Percentiles rank a stretch among this genome's conserved stretches.
phyloP scores from a whole-genome alignment of 2,888 invertebrate genomes.

The Colletes collaris region DNA sequence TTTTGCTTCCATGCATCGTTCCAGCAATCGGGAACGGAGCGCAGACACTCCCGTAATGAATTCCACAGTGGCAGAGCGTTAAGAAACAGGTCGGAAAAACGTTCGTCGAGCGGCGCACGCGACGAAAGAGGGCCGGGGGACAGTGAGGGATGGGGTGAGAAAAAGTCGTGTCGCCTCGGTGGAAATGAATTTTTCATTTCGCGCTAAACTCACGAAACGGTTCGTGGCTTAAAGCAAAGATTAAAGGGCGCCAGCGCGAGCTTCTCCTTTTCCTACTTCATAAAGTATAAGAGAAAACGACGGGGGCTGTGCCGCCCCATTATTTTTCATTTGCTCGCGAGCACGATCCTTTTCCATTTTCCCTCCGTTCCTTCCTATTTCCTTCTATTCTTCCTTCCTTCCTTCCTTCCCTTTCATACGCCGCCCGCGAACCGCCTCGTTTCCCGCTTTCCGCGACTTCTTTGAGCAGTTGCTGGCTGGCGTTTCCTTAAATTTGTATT shows the following conservation, averaged over 20 bases:
- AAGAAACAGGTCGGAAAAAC: constrained; percentile 66
- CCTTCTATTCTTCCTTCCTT: constrained; percentile 41
- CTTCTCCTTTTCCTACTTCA: constrained; percentile 67
- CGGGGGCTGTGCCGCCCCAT: constrained; percentile 71
- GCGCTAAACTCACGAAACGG: constrained; percentile 77
- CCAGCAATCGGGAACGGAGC: constrained; percentile 47
- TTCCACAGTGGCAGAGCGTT: constrained; percentile 63
- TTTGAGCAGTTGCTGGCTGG: constrained; percentile 30
- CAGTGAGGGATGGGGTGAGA: constrained; percentile 17
- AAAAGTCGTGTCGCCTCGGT: constrained; percentile 64
- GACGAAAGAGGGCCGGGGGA: neutral
- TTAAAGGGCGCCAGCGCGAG: constrained; percentile 76
- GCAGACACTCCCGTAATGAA: constrained; percentile 65
- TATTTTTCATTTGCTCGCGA: constrained; percentile 75
- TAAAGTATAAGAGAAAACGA: constrained; percentile 67
- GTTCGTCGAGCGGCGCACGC: constrained; percentile 18
- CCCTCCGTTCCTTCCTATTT: constrained; percentile 40
- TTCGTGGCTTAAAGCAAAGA: constrained; percentile 77
- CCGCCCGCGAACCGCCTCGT: neutral
- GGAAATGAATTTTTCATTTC: constrained; percentile 78
- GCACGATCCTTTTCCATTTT: constrained; percentile 75
- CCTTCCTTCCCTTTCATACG: constrained; percentile 19
- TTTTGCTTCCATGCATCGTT: constrained; percentile 33
- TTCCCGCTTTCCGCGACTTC: constrained; percentile 11
- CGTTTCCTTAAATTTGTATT: constrained; percentile 70